phyloP scores from a whole-genome alignment of 53 echinoderm and acorn worm species.

The Temnopleurus reevesii region DNA sequence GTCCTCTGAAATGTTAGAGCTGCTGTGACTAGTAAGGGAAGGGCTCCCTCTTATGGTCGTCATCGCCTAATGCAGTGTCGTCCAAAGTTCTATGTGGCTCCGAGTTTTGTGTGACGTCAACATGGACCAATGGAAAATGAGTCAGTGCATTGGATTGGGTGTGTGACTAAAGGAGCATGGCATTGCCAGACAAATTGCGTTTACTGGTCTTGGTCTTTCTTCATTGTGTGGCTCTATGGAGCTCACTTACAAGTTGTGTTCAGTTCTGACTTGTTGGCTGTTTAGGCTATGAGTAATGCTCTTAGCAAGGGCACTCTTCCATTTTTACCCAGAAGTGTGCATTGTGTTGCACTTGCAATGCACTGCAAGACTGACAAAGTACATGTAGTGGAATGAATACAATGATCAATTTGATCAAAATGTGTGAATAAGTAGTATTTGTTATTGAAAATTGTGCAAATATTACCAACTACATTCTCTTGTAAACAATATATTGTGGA shows the following conservation, averaged over 20 bases:
- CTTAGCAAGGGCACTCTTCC: neutral
- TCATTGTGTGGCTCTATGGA: conserved; percentile 12
- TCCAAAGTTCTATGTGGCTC: neutral
- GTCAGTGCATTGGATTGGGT: conserved; percentile 34
- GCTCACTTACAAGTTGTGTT: neutral
- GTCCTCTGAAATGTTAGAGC: neutral
- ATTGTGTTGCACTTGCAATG: no score
- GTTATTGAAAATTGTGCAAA: neutral
- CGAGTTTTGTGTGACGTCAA: no score
- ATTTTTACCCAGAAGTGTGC: neutral
- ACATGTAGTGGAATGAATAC: neutral
- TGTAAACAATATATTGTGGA: neutral
- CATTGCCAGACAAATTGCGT: conserved; percentile 21
- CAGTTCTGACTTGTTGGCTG: neutral
- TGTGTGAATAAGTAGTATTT: neutral
- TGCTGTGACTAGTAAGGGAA: neutral
- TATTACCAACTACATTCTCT: neutral
- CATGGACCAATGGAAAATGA: conserved; percentile 9
- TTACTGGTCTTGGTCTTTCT: conserved; percentile 46
- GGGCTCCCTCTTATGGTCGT: conserved; percentile 26
- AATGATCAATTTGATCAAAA: neutral
- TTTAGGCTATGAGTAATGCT: conserved; percentile 22
- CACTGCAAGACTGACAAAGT: neutral
- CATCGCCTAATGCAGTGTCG: neutral
- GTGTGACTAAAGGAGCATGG: conserved; percentile 47